Conservation (phyloP, 1,140 invertebrate genomes). For the Calliphora vicina region DNA sequence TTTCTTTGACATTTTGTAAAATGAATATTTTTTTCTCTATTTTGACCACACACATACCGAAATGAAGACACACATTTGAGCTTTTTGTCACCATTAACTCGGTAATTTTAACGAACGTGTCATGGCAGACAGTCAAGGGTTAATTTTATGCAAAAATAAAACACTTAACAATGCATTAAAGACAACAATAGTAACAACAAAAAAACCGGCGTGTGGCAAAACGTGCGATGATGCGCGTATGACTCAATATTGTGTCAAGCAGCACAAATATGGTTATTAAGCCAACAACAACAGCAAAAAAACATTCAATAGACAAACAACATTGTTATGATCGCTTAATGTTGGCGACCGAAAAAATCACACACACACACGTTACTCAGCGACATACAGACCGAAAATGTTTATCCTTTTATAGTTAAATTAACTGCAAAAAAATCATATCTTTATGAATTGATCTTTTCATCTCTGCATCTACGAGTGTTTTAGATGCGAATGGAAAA, state of each 20-base stretch:
- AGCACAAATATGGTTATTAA: conserved; percentile 2
- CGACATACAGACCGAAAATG: too few species aligned
- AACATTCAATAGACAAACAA: not conserved
- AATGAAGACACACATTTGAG: not conserved
- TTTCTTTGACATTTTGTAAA: too few species aligned
- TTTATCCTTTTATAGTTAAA: conserved; percentile 30
- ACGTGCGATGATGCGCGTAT: conserved; percentile 15
- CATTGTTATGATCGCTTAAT: not conserved
- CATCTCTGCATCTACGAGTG: conserved; percentile 2
- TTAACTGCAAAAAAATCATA: not conserved
- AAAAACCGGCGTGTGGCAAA: not conserved
- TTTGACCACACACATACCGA: not conserved
- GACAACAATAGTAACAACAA: not conserved
- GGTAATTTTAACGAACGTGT: conserved; percentile 7
- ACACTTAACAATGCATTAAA: not conserved
- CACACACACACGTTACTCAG: not conserved
- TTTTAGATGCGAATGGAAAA: not conserved
- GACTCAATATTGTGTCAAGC: conserved; percentile 9
- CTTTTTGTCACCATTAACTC: not conserved
- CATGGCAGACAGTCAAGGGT: not conserved
- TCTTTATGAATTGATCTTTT: conserved; percentile 21
- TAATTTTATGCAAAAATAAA: not conserved
- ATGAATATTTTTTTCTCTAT: too few species aligned
- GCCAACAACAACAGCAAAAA: not conserved
- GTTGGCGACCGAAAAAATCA: not conserved